Conservation (phyloP, 37 sponge, comb jelly and placozoan genomes). For the Agelas oroides region DNA sequence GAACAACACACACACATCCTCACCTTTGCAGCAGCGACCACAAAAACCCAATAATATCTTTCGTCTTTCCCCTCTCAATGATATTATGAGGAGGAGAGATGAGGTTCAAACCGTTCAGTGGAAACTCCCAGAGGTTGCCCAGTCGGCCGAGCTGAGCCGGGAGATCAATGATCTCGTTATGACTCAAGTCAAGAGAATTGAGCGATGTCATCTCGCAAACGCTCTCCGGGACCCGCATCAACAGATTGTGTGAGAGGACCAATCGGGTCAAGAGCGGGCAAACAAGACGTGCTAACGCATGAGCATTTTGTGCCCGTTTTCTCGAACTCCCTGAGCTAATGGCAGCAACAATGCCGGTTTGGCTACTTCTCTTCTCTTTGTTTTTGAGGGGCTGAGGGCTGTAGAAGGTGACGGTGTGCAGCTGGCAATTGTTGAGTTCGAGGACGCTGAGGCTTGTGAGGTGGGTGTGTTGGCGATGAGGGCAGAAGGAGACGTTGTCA, state of each 20-base stretch:
- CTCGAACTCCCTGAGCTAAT: no score
- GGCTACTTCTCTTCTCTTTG: no score
- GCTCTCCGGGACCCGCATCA: slow-evolving; percentile 63
- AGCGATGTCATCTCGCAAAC: slow-evolving; percentile 70
- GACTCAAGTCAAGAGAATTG: slow-evolving; percentile 70
- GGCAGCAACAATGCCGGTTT: no score
- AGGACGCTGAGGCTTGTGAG: slow-evolving; percentile 54
- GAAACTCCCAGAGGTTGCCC: slow-evolving; percentile 83
- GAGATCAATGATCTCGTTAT: slow-evolving; percentile 79
- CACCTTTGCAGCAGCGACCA: slow-evolving; percentile 79
- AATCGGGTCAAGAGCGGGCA: slow-evolving; percentile 73
- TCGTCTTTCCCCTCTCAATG: slow-evolving; percentile 78
- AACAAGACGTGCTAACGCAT: neutral
- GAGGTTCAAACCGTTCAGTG: slow-evolving; percentile 77
- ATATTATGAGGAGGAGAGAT: slow-evolving; percentile 87
- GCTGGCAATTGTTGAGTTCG: slow-evolving; percentile 49
- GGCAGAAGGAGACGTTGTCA: slow-evolving; percentile 56
- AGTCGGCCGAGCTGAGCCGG: slow-evolving; percentile 77
- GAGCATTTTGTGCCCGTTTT: no score
- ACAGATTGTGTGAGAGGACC: slow-evolving; percentile 50
- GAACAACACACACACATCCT: no score
- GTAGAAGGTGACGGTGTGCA: slow-evolving; percentile 49
- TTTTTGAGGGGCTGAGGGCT: neutral
- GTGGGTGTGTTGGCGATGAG: slow-evolving; percentile 38
- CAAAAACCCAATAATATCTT: slow-evolving; percentile 89